phyloP scores from a whole-genome alignment of 2,797 vertebrate species.

The Premnoplex brunnescens region DNA sequence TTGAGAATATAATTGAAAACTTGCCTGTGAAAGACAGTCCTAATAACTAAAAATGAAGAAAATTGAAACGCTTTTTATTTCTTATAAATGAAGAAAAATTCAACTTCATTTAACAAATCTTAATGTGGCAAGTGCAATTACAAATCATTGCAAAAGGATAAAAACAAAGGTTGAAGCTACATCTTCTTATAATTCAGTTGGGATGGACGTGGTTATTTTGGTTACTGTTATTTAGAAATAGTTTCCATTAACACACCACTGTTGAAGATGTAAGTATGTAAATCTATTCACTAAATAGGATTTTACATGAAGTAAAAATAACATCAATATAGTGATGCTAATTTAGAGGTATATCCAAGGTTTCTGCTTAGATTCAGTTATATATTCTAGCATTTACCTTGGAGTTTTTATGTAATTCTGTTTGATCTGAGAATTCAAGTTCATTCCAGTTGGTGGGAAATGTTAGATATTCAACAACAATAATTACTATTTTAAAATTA shows the following conservation, averaged over 20 bases:
- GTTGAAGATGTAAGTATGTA: background rate
- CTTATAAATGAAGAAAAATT: background rate
- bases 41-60: background rate
- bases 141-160: background rate
- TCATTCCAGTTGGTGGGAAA: background rate
- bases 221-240: background rate
- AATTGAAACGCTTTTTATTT: background rate
- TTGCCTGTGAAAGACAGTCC: background rate
- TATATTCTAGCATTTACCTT: constrained; percentile 4
- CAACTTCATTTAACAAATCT: background rate
- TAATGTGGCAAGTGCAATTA: background rate
- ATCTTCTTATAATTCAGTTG: background rate
- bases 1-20: background rate
- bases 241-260: background rate
- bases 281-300: background rate
- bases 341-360: background rate
- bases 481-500: constrained; percentile 1
- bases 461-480: constrained; percentile 24
- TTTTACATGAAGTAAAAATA: background rate
- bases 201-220: background rate
- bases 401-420: constrained; percentile 46
- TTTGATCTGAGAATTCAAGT: constrained; percentile 48
- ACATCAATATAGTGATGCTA: background rate
- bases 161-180: background rate
- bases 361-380: constrained; percentile 10